Conservation (phyloP, 1,140 invertebrate species). For the Leptestheria dahalacensis region DNA sequence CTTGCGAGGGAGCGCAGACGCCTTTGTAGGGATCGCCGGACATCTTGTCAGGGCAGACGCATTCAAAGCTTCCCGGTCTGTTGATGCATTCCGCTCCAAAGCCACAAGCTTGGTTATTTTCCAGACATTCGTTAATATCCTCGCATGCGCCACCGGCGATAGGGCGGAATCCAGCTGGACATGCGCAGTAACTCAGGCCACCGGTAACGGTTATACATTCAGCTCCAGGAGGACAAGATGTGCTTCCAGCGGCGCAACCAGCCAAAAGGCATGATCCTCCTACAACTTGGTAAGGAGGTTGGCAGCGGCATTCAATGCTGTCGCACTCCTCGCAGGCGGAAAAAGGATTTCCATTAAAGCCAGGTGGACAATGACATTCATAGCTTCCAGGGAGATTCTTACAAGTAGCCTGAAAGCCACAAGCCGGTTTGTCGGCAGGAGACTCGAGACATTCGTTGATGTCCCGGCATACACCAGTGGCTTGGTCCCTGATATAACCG, state of each 20-base stretch:
- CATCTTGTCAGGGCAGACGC: slow-evolving; percentile 62
- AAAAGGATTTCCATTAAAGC: slow-evolving; percentile 78
- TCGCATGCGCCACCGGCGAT: slow-evolving; percentile 55
- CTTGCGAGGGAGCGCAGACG: slow-evolving; percentile 59
- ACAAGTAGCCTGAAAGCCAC: slow-evolving; percentile 72
- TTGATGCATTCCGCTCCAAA: slow-evolving; percentile 75
- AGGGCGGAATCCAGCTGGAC: slow-evolving; percentile 61
- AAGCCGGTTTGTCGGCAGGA: slow-evolving; percentile 49
- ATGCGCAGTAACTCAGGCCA: slow-evolving; percentile 78
- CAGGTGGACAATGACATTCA: slow-evolving; percentile 73
- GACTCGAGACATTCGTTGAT: slow-evolving; percentile 67
- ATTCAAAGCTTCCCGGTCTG: slow-evolving; percentile 55
- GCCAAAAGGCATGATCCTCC: slow-evolving; percentile 61
- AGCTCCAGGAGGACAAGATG: slow-evolving; percentile 60
- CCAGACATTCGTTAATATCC: slow-evolving; percentile 52
- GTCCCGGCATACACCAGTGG: slow-evolving; percentile 59
- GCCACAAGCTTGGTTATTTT: slow-evolving; percentile 50
- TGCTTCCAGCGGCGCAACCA: slow-evolving; percentile 51
- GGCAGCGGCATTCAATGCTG: slow-evolving; percentile 66
- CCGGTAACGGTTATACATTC: slow-evolving; percentile 75
- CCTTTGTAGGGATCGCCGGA: slow-evolving; percentile 40
- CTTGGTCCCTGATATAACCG: slow-evolving; percentile 55
- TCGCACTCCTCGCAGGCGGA: slow-evolving; percentile 65
- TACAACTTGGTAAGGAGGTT: slow-evolving; percentile 66
- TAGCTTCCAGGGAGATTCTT: slow-evolving; percentile 88